Conservation (phyloP, 1,140 invertebrate species). For the Arctopsyche grandis region DNA sequence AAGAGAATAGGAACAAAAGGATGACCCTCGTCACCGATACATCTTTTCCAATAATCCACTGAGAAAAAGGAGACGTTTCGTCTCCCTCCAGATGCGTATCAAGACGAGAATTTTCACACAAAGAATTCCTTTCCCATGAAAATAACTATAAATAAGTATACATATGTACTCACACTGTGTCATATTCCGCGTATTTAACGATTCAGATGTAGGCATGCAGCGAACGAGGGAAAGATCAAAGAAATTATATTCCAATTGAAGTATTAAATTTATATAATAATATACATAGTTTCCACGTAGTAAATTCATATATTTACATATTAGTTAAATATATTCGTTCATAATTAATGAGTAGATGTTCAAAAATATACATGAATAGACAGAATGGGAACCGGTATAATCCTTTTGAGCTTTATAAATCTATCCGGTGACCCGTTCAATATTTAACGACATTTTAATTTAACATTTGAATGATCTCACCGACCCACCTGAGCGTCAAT, state of each 20-base stretch:
- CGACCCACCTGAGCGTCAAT: constrained; percentile 5
- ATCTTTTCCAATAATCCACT: constrained; percentile 33
- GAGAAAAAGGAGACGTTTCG: not conserved
- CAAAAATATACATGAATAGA: too few species aligned
- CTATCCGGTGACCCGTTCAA: constrained; percentile 32
- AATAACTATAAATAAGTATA: not conserved
- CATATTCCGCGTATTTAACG: not conserved
- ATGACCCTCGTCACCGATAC: constrained; percentile 34
- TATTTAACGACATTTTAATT: constrained; percentile 42
- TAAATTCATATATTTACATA: too few species aligned
- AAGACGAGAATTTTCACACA: too few species aligned
- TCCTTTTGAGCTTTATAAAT: constrained; percentile 18
- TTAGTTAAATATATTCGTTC: too few species aligned
- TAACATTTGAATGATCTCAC: constrained; percentile 37
- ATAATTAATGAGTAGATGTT: too few species aligned
- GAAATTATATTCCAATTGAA: not conserved
- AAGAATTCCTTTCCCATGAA: not conserved
- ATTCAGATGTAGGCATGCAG: not conserved
- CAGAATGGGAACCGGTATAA: too few species aligned
- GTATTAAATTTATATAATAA: too few species aligned
- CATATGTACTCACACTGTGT: not conserved
- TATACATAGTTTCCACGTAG: too few species aligned
- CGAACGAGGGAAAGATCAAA: not conserved
- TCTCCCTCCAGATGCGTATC: not conserved
- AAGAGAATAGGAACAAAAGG: constrained; percentile 6